Conservation (phyloP, 2,888 invertebrate species). For the Diarsia mendica region DNA sequence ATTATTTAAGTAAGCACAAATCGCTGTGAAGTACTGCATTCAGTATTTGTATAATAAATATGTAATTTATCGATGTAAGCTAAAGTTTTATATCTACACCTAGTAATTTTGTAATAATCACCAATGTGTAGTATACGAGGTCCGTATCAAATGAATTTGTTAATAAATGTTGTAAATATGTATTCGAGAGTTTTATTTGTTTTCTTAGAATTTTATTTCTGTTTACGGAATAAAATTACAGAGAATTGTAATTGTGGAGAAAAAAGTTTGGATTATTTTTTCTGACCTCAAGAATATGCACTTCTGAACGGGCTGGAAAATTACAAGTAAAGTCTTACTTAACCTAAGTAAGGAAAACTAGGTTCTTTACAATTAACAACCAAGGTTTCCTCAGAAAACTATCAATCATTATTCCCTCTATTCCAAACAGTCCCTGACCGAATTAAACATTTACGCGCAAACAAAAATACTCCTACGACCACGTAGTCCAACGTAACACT, state of each 20-base stretch:
- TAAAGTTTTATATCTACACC: constrained; percentile 44
- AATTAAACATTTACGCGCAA: constrained; percentile 61
- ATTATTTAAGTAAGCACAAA: constrained; percentile 57
- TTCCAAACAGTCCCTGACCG: constrained; percentile 61
- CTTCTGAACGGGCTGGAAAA: not conserved
- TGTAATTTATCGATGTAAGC: constrained; percentile 52
- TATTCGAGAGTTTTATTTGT: constrained; percentile 27
- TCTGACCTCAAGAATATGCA: not conserved
- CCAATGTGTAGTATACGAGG: constrained; percentile 54
- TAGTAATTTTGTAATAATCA: constrained; percentile 67
- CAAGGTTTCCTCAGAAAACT: constrained; percentile 43
- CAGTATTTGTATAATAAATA: constrained; percentile 55
- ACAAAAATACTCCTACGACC: constrained; percentile 62
- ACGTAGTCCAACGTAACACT: constrained; percentile 62
- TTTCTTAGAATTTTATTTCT: not conserved
- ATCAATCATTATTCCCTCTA: constrained; percentile 40
- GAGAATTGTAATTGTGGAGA: not conserved
- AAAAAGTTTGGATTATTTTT: not conserved
- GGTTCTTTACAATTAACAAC: not conserved
- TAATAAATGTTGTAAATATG: constrained; percentile 73
- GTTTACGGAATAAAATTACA: not conserved
- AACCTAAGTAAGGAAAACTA: constrained; percentile 9
- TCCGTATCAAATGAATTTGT: constrained; percentile 64
- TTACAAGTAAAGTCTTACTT: not conserved
- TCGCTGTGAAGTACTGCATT: constrained; percentile 48